phyloP scores from a whole-genome alignment of 2,113 vertebrate species.

The Vombatus ursinus region DNA sequence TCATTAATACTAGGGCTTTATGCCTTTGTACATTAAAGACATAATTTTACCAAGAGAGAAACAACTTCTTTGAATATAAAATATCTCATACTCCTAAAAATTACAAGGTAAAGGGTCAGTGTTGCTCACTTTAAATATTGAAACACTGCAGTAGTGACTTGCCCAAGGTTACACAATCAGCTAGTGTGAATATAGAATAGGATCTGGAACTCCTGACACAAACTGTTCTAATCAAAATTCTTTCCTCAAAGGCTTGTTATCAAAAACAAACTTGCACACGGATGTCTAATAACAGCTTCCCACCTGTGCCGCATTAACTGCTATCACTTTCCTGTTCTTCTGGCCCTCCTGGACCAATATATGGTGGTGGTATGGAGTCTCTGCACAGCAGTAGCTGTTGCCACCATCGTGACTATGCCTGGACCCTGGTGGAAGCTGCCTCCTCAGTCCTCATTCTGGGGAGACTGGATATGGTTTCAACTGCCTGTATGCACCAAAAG shows the following conservation, averaged over 20 bases:
- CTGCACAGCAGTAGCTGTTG: conserved; percentile 28
- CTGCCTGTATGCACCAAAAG: neutral
- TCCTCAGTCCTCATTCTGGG: neutral
- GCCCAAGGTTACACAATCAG: neutral
- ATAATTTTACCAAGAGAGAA: conserved; percentile 49
- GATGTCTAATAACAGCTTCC: neutral
- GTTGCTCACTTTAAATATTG: neutral
- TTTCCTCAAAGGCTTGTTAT: neutral
- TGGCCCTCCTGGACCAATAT: conserved; percentile 28
- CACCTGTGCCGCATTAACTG: conserved; percentile 60
- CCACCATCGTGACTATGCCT: conserved; percentile 1
- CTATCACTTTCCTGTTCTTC: neutral
- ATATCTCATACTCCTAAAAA: conserved; percentile 27
- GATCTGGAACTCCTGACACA: conserved; percentile 1
- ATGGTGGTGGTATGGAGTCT: neutral
- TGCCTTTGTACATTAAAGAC: conserved; percentile 56
- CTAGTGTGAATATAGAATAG: neutral
- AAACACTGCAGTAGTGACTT: conserved; percentile 33
- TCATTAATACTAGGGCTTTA: conserved; percentile 11
- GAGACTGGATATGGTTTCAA: neutral
- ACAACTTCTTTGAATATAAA: conserved; percentile 58
- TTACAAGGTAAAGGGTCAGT: neutral
- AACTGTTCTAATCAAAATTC: conserved; percentile 23
- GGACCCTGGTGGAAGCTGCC: conserved; percentile 35
- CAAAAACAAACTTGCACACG: neutral